These are phyloP conservation scores for Ctenoplectra terminalis DNA, from an alignment of 1,140 invertebrate species.

Conservation along the genomic window DNA sequence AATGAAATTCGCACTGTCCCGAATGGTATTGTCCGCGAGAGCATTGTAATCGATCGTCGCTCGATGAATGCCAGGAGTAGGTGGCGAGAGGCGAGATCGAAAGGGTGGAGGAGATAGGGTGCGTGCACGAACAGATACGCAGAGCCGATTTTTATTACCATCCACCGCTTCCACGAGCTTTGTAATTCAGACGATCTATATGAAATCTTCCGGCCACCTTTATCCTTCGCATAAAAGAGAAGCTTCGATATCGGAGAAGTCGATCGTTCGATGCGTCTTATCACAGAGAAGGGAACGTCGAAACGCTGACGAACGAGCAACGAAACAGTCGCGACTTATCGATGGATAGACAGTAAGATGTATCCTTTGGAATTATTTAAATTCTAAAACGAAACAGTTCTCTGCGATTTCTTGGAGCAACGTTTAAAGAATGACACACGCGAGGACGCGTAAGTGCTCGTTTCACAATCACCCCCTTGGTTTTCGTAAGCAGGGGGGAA, in stretches of 20 bases:
- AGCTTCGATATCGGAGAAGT: not conserved
- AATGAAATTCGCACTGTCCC: constrained; percentile 57
- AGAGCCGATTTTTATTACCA: constrained; percentile 60
- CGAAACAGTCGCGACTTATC: not conserved
- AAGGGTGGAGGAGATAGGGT: constrained; percentile 34
- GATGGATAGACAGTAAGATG: not conserved
- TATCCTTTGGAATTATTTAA: no score
- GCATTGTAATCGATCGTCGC: constrained; percentile 57
- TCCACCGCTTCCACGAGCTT: constrained; percentile 46
- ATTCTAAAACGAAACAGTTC: no score
- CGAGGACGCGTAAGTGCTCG: constrained; percentile 26
- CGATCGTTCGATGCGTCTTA: constrained; percentile 24
- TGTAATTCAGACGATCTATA: constrained; percentile 54
- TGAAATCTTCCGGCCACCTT: constrained; percentile 42
- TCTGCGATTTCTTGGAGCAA: not conserved
- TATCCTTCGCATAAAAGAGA: constrained; percentile 36
- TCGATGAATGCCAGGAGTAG: constrained; percentile 47
- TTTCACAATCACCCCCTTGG: not conserved
- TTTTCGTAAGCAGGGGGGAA: not conserved
- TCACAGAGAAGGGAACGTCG: not conserved
- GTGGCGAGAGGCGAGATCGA: constrained; percentile 33
- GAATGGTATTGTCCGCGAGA: constrained; percentile 54
- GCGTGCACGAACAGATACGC: constrained; percentile 53
- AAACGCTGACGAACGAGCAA: not conserved
- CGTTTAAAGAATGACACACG: not conserved